Conservation (phyloP, 2,113 vertebrate genomes). For the Serranochromis macrocephalus region DNA sequence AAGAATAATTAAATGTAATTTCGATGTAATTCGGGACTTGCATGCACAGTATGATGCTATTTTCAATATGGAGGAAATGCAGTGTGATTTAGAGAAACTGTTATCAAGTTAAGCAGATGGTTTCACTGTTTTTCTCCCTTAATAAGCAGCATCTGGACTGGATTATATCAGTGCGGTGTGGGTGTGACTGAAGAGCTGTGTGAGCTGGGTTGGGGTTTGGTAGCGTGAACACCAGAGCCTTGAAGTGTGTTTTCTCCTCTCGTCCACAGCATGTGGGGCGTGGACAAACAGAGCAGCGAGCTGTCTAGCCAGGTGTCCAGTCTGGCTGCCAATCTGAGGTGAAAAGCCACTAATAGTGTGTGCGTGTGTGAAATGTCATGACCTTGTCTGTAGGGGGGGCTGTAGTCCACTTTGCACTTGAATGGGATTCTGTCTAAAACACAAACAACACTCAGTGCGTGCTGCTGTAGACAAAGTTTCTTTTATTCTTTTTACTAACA, state of each 20-base stretch:
- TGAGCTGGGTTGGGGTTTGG: not conserved
- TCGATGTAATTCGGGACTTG: not conserved
- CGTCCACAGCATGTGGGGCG: conserved; percentile 78
- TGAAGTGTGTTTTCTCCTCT: conserved; percentile 70
- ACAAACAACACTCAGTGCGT: not conserved
- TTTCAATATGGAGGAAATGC: not conserved
- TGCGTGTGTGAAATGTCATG: conserved; percentile 50
- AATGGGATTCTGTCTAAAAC: not conserved
- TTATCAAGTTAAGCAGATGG: not conserved
- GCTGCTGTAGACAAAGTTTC: not conserved
- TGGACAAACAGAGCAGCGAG: conserved; percentile 78
- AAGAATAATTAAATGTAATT: not conserved
- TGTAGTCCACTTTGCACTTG: not conserved
- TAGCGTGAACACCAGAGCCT: conserved; percentile 31
- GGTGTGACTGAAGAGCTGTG: not conserved
- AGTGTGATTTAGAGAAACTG: not conserved
- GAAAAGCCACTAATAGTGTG: conserved; percentile 63
- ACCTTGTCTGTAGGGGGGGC: conserved; percentile 18
- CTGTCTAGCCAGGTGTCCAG: conserved; percentile 77
- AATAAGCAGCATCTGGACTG: not conserved
- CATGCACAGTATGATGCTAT: not conserved
- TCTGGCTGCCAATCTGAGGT: conserved; percentile 78
- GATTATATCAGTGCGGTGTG: not conserved
- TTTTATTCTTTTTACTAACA: not conserved
- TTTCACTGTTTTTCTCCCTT: not conserved